Percentiles rank a stretch among this genome's conserved stretches.
These are phyloP conservation scores for Drosophila antonietae DNA, from an alignment of 2,888 invertebrate species.

Conservation along the genomic window DNA sequence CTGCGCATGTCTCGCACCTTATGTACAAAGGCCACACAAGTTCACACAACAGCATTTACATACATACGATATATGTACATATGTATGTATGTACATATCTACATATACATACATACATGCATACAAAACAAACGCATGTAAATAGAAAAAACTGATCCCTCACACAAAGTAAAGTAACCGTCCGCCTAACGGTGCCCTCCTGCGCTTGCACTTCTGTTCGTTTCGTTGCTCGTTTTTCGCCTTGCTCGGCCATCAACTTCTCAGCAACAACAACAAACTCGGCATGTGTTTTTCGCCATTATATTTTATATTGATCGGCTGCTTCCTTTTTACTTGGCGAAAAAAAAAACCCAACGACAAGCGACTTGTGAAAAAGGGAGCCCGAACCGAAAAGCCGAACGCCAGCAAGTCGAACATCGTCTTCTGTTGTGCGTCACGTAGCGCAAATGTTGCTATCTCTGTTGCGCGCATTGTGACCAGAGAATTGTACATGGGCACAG, in stretches of 20 bases:
- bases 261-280: slow-evolving; percentile 9
- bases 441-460: slow-evolving; percentile 38
- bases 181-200: slow-evolving; percentile 65
- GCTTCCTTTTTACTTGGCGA: slow-evolving; percentile 51
- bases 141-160: slow-evolving; percentile 72
- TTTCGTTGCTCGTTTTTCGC: slow-evolving; percentile 23
- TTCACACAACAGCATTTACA: slow-evolving; percentile 6
- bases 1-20: slow-evolving; percentile 68
- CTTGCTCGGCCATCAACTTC: slow-evolving; percentile 14
- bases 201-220: slow-evolving; percentile 38
- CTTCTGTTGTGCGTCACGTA: slow-evolving; percentile 60
- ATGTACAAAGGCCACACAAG: slow-evolving; percentile 38
- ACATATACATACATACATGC: not conserved
- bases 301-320: slow-evolving; percentile 64
- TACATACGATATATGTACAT: not conserved
- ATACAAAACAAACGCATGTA: slow-evolving; percentile 39
- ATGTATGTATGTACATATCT: not conserved
- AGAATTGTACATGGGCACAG: slow-evolving; percentile 51
- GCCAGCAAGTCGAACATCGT: slow-evolving; percentile 7
- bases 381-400: slow-evolving; percentile 54
- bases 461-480: slow-evolving; percentile 22
- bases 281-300: slow-evolving; percentile 56
- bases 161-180: slow-evolving; percentile 43
- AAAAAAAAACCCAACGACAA: slow-evolving; percentile 20
- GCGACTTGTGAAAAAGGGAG: slow-evolving; percentile 46